Evolutionary conservation across 23 tunicate species (phyloP).

Genomic region (Ciona savignyi): DNA sequence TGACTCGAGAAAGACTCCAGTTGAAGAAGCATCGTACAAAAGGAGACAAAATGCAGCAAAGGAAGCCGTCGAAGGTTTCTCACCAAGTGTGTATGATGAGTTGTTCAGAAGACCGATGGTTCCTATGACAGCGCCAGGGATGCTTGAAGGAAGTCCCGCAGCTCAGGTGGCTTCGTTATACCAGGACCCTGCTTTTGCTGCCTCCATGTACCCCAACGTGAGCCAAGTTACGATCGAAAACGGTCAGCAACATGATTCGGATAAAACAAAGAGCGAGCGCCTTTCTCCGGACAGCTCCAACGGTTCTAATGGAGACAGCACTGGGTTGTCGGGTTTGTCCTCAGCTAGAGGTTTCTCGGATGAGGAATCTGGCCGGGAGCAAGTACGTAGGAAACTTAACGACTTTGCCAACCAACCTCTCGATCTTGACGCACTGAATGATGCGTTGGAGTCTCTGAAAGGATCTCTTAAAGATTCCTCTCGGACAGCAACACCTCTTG

Average conservation of each 20-base stretch:
- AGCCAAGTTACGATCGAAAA: constrained; percentile 9
- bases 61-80: constrained; percentile 70
- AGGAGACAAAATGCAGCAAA: constrained; percentile 78
- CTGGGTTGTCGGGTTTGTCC: constrained; percentile 62
- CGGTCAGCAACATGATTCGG: constrained; percentile 10
- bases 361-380: constrained; percentile 30
- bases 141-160: constrained; percentile 88
- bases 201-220: constrained; percentile 32
- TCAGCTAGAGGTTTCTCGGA: constrained; percentile 83
- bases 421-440: constrained; percentile 55
- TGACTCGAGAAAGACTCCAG: constrained; percentile 45
- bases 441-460: constrained; percentile 60
- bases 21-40: constrained; percentile 80
- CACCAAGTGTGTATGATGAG: constrained; percentile 46
- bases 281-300: constrained; percentile 53
- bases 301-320: constrained; percentile 16
- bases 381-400: background rate
- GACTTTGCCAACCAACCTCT: constrained; percentile 39
- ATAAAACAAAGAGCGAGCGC: constrained; percentile 17
- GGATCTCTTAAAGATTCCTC: constrained; percentile 54
- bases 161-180: constrained; percentile 88
- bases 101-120: constrained; percentile 67
- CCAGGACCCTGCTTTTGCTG: constrained; percentile 84
- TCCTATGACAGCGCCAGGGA: constrained; percentile 94
- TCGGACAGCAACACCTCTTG: constrained; percentile 47